Base-by-base conservation (phyloP, 2,888 invertebrate genomes). In the Papilio protenor region DNA sequence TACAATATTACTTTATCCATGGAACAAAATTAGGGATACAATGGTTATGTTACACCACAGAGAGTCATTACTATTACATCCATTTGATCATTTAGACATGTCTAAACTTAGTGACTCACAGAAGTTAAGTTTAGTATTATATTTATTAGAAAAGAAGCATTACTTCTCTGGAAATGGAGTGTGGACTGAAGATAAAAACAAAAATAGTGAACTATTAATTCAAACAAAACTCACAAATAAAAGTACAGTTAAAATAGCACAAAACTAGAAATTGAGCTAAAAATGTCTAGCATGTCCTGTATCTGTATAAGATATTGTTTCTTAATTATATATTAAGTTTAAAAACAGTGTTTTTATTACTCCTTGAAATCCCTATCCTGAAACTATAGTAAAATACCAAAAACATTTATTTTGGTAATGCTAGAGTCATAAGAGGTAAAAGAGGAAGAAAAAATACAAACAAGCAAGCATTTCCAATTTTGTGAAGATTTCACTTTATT, bases 121-220 rank as follows among this genome's bases (percentile, higher is more conserved):
- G 81, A 91, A 88, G 82, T 84, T 95, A 73, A 94, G 94, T 83
- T 85, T 95, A 77, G 85, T 87, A 21, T 81, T 94, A 27, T 95
- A 95, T 88, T 83, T 90, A 78, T 84, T 95, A 70, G 95, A 95
- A 84, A 94, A 88, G 84, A 90, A 91, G 52, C 93, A 95, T 84
- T 93, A 94, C 82, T 95, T 95, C 85, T 88, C 89, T 81, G 95
- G 94, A 45, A 94, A 94, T 88, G 95, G 95, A 73, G 90, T 95
- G 3, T 95, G 95, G 95, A 83, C 83, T 80, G 94, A 92, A 82
- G 92, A 92, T 77, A 93, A 91, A 84, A 86, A 82, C 77, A 90
- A 85, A 82, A 83, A 78, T 80, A 75, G 78, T 40, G 79, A 81
- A 77, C 45, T 75, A 16, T 1, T 52, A 73, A 69, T 11, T 33